phyloP scores from a whole-genome alignment of 2,797 vertebrate species.

The Channallabes apus region DNA sequence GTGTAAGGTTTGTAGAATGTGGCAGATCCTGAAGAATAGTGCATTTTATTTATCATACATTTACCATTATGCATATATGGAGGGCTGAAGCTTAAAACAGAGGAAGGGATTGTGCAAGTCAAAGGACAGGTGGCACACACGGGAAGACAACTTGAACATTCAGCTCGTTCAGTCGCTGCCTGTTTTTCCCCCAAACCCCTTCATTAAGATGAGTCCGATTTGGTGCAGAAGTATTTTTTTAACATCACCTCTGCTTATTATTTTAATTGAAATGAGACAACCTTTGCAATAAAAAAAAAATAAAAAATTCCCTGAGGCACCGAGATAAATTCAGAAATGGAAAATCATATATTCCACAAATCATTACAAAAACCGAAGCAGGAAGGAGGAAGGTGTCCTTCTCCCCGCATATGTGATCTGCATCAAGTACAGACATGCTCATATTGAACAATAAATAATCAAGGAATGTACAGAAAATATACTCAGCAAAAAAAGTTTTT shows the following conservation, averaged over 20 bases:
- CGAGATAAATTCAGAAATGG: conserved; percentile 59
- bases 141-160: conserved; percentile 51
- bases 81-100: conserved; percentile 6
- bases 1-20: background rate
- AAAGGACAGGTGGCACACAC: conserved; percentile 21
- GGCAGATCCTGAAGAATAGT: background rate
- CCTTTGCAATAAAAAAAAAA: conserved; percentile 54
- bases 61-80: no score
- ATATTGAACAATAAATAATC: conserved; percentile 12
- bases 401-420: conserved; percentile 7
- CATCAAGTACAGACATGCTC: conserved; percentile 15
- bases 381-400: background rate
- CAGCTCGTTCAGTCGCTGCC: conserved; percentile 28
- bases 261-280: conserved; percentile 65
- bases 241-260: conserved; percentile 58
- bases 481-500: no score
- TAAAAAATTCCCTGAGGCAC: conserved; percentile 42
- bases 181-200: conserved; percentile 41
- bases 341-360: conserved; percentile 53
- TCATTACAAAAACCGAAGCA: conserved; percentile 25
- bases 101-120: background rate
- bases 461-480: conserved; percentile 12
- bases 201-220: conserved; percentile 60
- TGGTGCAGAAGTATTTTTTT: conserved; percentile 43
- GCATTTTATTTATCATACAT: background rate